Conservation (phyloP, 2,888 invertebrate genomes). For the Megalurothrips usitatus region DNA sequence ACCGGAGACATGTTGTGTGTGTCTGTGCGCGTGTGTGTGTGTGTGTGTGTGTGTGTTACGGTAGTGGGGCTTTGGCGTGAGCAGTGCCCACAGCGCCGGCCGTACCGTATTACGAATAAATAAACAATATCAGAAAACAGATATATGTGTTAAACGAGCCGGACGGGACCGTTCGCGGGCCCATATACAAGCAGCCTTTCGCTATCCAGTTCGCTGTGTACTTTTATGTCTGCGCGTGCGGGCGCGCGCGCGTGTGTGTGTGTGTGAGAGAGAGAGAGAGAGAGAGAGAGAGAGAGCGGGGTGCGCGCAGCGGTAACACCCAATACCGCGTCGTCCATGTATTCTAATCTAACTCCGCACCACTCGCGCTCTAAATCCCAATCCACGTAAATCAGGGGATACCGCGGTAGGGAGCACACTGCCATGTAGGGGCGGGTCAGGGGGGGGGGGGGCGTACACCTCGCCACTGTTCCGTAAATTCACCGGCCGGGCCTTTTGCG, state of each 20-base stretch:
- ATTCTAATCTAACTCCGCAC: background rate
- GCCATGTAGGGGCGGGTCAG: too few relatives aligned
- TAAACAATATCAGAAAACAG: background rate
- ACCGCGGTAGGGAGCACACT: background rate
- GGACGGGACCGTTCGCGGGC: background rate
- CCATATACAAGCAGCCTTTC: background rate
- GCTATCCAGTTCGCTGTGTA: background rate
- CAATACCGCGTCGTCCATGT: background rate
- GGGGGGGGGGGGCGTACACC: too few relatives aligned
- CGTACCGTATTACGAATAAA: background rate
- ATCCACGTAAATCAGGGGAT: conserved; percentile 1
- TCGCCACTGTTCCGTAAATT: too few relatives aligned
- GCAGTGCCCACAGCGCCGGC: too few relatives aligned
- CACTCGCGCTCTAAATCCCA: conserved; percentile 1
- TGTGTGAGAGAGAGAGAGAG: background rate
- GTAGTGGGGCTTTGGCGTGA: too few relatives aligned
- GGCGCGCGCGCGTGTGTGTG: background rate
- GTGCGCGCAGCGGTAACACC: background rate
- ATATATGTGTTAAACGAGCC: conserved; percentile 1
- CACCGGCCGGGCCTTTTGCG: too few relatives aligned
- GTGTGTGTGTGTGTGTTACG: too few relatives aligned
- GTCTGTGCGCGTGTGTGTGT: too few relatives aligned
- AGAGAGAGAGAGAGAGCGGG: background rate
- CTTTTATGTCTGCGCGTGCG: background rate
- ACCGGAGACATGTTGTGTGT: too few relatives aligned